Evolutionary conservation across 2,113 vertebrate species (phyloP).

Genomic region (Emydocephalus ijimae): DNA sequence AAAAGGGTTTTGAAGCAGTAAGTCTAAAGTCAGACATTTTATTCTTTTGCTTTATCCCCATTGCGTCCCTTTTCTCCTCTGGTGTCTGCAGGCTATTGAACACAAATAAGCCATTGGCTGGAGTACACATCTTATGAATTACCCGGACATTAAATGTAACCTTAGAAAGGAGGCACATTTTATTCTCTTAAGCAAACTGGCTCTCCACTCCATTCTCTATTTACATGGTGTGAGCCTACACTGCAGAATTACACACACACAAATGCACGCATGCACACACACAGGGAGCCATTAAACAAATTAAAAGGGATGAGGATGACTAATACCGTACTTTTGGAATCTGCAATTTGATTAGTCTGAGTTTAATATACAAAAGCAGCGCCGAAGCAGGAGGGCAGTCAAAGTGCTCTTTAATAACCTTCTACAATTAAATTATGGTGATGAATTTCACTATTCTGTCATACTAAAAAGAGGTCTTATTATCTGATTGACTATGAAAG

Average conservation of each 20-base stretch:
- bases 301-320: constrained; percentile 80
- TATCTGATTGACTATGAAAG: constrained; percentile 73
- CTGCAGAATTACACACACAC: constrained; percentile 56
- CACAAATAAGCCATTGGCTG: constrained; percentile 73
- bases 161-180: constrained; percentile 76
- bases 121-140: constrained; percentile 73
- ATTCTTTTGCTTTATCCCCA: constrained; percentile 65
- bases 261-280: constrained; percentile 24
- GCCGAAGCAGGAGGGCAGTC: constrained; percentile 69
- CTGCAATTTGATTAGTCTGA: constrained; percentile 82
- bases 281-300: constrained; percentile 78
- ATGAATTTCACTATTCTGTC: constrained; percentile 76
- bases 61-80: constrained; percentile 64
- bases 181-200: constrained; percentile 70
- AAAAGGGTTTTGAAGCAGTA: constrained; percentile 91
- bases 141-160: constrained; percentile 76
- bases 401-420: constrained; percentile 79
- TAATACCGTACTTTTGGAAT: constrained; percentile 79
- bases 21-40: constrained; percentile 80
- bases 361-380: constrained; percentile 79
- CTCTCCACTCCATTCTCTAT: constrained; percentile 74
- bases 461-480: constrained; percentile 67
- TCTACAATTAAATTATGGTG: constrained; percentile 78
- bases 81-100: constrained; percentile 71
- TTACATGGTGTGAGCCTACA: constrained; percentile 71